Conservation (phyloP, 2,797 vertebrate genomes). For the Tokudaia muenninki region DNA sequence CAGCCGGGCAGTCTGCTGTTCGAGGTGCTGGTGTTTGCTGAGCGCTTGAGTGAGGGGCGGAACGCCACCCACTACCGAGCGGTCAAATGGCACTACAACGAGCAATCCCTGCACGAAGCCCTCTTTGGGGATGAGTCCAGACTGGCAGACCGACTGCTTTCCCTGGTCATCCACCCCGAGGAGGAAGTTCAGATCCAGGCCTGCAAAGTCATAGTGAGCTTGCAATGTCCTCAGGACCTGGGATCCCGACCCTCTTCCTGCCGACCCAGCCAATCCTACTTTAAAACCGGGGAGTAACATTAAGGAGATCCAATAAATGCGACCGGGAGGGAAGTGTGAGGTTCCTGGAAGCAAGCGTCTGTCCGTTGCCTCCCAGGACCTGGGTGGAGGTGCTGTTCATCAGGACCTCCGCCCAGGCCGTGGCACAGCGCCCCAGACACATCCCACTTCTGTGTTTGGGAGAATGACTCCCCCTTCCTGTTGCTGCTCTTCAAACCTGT, state of each 20-base stretch:
- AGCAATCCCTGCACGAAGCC: slow-evolving; percentile 53
- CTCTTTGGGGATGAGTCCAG: slow-evolving; percentile 74
- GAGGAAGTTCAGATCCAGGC: slow-evolving; percentile 79
- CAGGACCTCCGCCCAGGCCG: background rate
- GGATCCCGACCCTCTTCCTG: background rate
- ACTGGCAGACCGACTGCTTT: slow-evolving; percentile 65
- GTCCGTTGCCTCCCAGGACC: background rate
- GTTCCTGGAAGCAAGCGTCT: background rate
- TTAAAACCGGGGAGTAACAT: background rate
- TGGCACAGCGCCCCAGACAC: background rate
- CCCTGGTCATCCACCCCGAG: slow-evolving; percentile 73
- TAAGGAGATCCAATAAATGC: slow-evolving; percentile 77
- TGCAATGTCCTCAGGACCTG: background rate
- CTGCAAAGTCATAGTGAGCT: slow-evolving; percentile 78
- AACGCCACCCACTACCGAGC: slow-evolving; percentile 34
- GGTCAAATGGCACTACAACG: slow-evolving; percentile 74
- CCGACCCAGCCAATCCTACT: slow-evolving; percentile 40
- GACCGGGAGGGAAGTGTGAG: slow-evolving; percentile 48
- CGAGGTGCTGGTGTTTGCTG: slow-evolving; percentile 71
- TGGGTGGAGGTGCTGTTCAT: background rate
- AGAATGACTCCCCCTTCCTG: background rate
- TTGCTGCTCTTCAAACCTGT: slow-evolving; percentile 5
- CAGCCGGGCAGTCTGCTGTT: slow-evolving; percentile 57
- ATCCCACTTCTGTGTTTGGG: background rate
- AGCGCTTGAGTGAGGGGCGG: slow-evolving; percentile 80